Percentiles rank a stretch among this genome's conserved stretches.
phyloP scores from a whole-genome alignment of 2,888 invertebrate genomes.

The Vesta saturnalis region DNA sequence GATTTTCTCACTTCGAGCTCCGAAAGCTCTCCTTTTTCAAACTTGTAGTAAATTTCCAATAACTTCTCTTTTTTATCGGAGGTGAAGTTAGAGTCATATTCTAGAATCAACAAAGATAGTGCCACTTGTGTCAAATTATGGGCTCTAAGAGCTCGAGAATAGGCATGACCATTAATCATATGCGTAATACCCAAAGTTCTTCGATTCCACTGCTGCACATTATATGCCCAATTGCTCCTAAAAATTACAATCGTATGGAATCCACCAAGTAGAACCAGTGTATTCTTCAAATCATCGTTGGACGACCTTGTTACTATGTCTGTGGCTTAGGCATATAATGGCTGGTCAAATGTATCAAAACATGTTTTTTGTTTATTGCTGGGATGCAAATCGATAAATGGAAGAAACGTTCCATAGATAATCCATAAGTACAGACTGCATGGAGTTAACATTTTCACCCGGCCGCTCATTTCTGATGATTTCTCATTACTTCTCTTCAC shows the following conservation, averaged over 20 bases:
- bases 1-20: neutral
- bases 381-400: neutral
- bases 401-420: neutral
- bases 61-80: too few relatives aligned
- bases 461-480: neutral
- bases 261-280: too few relatives aligned
- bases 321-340: too few relatives aligned
- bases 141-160: too few relatives aligned
- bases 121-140: too few relatives aligned
- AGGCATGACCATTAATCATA: too few relatives aligned
- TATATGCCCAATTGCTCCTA: too few relatives aligned
- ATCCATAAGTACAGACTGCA: neutral
- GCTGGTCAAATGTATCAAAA: too few relatives aligned
- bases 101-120: neutral
- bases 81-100: neutral
- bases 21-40: neutral
- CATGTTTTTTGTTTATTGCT: neutral
- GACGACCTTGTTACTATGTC: too few relatives aligned
- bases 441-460: neutral
- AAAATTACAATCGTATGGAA: too few relatives aligned
- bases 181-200: neutral
- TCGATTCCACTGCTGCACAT: neutral
- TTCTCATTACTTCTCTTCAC: neutral
- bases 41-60: too few relatives aligned
- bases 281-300: too few relatives aligned